Conservation (phyloP, 2,888 invertebrate genomes). For the Hoplodrina ambigua region DNA sequence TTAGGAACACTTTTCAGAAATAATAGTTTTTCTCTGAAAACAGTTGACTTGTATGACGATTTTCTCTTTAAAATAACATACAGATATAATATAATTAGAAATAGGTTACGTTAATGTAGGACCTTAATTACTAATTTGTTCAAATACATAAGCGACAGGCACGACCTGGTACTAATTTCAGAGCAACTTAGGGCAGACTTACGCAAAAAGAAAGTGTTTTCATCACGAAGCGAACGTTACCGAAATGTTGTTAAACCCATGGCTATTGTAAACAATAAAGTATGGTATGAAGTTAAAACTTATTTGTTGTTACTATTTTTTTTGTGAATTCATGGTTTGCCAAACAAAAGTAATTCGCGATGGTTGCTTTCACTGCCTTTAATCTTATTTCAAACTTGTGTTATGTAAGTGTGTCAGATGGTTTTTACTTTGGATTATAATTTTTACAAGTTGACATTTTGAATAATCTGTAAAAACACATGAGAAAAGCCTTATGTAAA, state of each 20-base stretch:
- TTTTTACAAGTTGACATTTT: constrained; percentile 22
- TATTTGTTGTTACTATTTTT: neutral
- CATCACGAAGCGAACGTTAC: constrained; percentile 2
- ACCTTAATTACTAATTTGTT: constrained; percentile 22
- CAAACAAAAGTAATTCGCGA: neutral
- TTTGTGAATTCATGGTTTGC: neutral
- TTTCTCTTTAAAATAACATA: neutral
- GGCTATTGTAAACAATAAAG: neutral
- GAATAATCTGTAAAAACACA: constrained; percentile 34
- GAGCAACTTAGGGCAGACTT: constrained; percentile 14
- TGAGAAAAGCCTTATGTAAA: constrained; percentile 60
- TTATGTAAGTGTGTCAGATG: constrained; percentile 11
- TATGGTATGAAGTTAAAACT: neutral
- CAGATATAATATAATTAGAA: neutral
- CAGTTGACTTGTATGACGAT: neutral
- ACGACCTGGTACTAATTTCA: constrained; percentile 51
- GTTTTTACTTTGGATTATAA: neutral
- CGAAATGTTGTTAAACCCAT: neutral
- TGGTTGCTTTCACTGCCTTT: neutral
- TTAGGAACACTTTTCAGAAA: neutral
- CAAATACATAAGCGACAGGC: constrained; percentile 34
- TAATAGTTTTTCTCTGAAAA: neutral
- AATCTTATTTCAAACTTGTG: neutral
- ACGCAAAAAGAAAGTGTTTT: constrained; percentile 18
- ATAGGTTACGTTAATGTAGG: neutral